Evolutionary conservation across 2,888 invertebrate species (phyloP).

Genomic region (Drosophila suboccidentalis): DNA sequence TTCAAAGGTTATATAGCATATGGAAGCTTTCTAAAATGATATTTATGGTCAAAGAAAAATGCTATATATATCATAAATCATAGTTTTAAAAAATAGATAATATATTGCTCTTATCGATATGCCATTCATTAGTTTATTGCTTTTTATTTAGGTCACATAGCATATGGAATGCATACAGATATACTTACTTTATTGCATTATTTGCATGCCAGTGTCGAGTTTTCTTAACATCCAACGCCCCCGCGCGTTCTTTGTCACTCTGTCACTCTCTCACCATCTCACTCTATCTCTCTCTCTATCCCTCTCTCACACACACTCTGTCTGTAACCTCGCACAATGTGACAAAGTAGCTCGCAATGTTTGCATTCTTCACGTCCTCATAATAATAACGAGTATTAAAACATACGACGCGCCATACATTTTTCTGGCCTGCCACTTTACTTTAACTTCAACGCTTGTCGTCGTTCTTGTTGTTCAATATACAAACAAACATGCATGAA

Average conservation of each 20-base stretch:
- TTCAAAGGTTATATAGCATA: no score
- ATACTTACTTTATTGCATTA: conserved; percentile 24
- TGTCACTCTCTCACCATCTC: not conserved
- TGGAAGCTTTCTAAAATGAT: not conserved
- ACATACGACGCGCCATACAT: conserved; percentile 14
- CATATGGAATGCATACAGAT: conserved; percentile 28
- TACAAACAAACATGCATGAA: not conserved
- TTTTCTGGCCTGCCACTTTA: conserved; percentile 43
- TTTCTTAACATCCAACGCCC: conserved; percentile 1
- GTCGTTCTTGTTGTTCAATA: conserved; percentile 20
- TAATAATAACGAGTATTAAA: conserved; percentile 24
- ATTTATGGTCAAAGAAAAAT: not conserved
- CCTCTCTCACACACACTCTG: not conserved
- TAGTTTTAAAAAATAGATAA: not conserved
- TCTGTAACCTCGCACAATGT: no score
- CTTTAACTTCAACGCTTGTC: conserved; percentile 46
- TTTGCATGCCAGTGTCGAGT: conserved; percentile 16
- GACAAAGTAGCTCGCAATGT: conserved; percentile 16
- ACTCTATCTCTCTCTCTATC: conserved; percentile 1
- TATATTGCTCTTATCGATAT: not conserved
- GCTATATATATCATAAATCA: not conserved
- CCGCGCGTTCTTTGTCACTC: not conserved
- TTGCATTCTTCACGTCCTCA: conserved; percentile 16
- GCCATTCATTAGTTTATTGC: not conserved
- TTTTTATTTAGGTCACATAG: conserved; percentile 9